Evolutionary conservation across 2,113 vertebrate genomes (phyloP).

Genomic region (Nicator chloris): DNA sequence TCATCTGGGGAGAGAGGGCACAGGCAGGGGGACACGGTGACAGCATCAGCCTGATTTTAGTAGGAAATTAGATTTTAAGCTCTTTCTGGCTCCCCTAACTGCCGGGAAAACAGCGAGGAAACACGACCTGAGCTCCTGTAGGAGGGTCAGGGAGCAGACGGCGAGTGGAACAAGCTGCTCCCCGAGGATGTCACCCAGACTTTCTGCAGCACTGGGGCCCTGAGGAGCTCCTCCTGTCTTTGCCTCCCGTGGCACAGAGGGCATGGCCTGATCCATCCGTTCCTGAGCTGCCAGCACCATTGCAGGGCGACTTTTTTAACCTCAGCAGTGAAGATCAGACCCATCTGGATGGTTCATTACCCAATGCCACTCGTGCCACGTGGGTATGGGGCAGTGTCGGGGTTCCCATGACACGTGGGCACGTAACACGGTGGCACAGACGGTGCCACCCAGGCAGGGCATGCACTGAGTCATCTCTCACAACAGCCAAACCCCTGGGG

Average conservation of each 20-base stretch:
- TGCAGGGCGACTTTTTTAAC: background rate
- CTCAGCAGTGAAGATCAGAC: background rate
- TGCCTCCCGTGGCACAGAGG: background rate
- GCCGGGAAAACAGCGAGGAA: background rate
- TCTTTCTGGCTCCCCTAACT: background rate
- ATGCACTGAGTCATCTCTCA: background rate
- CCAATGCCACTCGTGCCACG: background rate
- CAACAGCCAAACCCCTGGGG: background rate
- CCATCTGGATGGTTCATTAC: fast-evolving
- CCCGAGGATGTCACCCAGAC: background rate
- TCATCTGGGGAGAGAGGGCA: background rate
- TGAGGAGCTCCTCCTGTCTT: background rate
- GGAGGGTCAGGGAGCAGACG: background rate
- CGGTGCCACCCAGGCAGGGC: background rate
- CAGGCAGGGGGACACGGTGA: background rate
- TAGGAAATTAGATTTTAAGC: background rate
- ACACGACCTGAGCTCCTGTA: fast-evolving
- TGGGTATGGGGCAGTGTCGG: background rate
- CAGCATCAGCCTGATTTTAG: background rate
- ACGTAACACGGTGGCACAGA: background rate
- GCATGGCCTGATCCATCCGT: background rate
- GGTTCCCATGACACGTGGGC: background rate
- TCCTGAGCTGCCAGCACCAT: background rate
- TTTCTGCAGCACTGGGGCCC: background rate
- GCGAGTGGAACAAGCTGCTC: background rate